Evolutionary conservation across 2,797 vertebrate genomes (phyloP).

Genomic region (Eulemur mongoz): DNA sequence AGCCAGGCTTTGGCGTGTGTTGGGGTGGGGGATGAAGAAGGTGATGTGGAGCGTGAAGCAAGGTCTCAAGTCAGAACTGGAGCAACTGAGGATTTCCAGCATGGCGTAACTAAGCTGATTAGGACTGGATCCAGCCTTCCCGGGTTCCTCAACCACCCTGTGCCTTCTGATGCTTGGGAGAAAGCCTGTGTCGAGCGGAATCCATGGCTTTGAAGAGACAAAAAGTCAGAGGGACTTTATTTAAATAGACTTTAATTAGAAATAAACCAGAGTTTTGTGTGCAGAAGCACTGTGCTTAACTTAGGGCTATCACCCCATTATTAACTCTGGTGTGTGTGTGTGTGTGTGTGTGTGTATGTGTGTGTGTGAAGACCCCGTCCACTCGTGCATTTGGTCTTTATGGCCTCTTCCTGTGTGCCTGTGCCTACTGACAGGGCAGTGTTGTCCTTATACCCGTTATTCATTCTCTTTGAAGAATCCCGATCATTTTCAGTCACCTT

Average conservation of each 20-base stretch:
- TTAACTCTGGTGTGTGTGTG: neutral
- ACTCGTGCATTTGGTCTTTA: neutral
- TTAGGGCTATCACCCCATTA: neutral
- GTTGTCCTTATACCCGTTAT: neutral
- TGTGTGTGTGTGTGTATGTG: neutral
- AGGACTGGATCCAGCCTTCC: neutral
- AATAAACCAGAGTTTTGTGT: slow-evolving; percentile 22
- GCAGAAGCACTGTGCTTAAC: slow-evolving; percentile 28
- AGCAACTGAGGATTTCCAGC: neutral
- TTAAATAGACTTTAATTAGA: slow-evolving; percentile 67
- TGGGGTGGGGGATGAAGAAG: neutral
- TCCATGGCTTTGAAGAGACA: neutral
- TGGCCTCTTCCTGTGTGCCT: neutral
- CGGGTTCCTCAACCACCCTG: neutral
- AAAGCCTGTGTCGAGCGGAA: neutral
- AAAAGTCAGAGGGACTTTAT: slow-evolving; percentile 5
- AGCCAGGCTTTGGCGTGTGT: neutral
- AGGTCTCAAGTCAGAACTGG: neutral
- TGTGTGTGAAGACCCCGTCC: neutral
- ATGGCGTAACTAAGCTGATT: neutral
- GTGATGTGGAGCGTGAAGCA: neutral
- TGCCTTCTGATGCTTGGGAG: neutral
- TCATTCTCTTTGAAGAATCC: neutral
- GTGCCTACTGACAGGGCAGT: neutral
- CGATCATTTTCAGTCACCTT: neutral